A percentile compares a stretch with the other conserved stretches of the same genome.
Conservation (phyloP, 2,888 invertebrate species). For the Agriopis leucophaearia region DNA sequence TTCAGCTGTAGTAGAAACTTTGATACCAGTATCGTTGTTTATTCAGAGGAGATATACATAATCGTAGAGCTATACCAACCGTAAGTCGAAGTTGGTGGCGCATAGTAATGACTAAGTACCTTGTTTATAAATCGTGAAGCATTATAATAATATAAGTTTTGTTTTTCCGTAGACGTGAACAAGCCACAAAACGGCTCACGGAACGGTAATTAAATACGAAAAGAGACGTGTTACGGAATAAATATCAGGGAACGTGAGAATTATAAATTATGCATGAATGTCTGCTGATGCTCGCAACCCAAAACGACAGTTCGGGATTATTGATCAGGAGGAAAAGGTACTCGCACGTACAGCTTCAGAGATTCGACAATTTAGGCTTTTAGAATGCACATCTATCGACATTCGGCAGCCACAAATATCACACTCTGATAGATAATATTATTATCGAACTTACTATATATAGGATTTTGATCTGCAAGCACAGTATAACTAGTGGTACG, state of each 20-base stretch:
- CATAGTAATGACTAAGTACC: slow-evolving; percentile 22
- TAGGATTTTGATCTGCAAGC: too few relatives aligned
- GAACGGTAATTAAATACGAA: slow-evolving; percentile 53
- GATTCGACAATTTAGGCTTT: not conserved
- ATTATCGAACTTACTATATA: too few relatives aligned
- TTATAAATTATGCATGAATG: slow-evolving; percentile 58
- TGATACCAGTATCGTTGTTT: slow-evolving; percentile 28
- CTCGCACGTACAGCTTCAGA: not conserved
- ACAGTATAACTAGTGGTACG: too few relatives aligned
- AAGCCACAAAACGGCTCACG: slow-evolving; percentile 27
- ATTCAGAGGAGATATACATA: slow-evolving; percentile 29
- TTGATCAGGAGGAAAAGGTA: slow-evolving; percentile 12
- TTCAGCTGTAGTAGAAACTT: slow-evolving; percentile 27
- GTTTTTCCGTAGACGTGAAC: slow-evolving; percentile 34
- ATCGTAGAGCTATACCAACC: slow-evolving; percentile 13
- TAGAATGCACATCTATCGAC: too few relatives aligned
- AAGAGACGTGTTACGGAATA: slow-evolving; percentile 55
- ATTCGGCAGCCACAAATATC: too few relatives aligned
- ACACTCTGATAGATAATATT: too few relatives aligned
- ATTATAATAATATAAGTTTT: slow-evolving; percentile 14
- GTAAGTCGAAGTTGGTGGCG: slow-evolving; percentile 5
- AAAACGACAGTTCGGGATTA: slow-evolving; percentile 18
- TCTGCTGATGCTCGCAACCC: slow-evolving; percentile 31
- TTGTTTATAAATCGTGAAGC: slow-evolving; percentile 36
- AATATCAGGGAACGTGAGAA: slow-evolving; percentile 47